A percentile compares a stretch with the other conserved stretches of the same genome.
These are phyloP conservation scores for Sipha flava DNA, from an alignment of 1,140 invertebrate species.

Conservation along the genomic window DNA sequence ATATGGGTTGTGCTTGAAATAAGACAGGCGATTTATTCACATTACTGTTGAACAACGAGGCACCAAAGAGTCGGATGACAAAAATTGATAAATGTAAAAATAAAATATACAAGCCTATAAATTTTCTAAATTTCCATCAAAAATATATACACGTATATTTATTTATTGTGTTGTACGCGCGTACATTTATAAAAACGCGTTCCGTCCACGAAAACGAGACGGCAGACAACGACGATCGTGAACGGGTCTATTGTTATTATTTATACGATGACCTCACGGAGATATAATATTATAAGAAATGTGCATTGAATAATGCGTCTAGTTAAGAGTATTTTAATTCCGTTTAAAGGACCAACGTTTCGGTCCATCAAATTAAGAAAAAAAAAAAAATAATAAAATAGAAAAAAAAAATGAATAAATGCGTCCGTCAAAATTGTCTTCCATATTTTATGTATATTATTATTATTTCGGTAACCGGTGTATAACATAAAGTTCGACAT, in stretches of 20 bases:
- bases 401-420: no score
- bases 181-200: background rate
- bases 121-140: background rate
- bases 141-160: background rate
- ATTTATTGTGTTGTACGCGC: no score
- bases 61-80: conserved; percentile 6
- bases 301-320: no score
- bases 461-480: no score
- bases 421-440: no score
- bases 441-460: no score
- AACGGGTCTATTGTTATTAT: background rate
- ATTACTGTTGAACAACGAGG: background rate
- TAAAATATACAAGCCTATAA: background rate
- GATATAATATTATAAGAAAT: background rate
- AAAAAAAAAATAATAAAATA: no score
- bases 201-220: background rate
- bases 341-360: no score
- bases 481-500: no score
- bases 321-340: no score
- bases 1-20: background rate
- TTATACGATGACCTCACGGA: background rate
- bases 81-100: conserved; percentile 1
- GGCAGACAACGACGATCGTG: background rate
- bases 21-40: conserved; percentile 11
- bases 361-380: no score